Evolutionary conservation across 2,888 invertebrate genomes (phyloP).

Genomic region (Hoplodrina ambigua): DNA sequence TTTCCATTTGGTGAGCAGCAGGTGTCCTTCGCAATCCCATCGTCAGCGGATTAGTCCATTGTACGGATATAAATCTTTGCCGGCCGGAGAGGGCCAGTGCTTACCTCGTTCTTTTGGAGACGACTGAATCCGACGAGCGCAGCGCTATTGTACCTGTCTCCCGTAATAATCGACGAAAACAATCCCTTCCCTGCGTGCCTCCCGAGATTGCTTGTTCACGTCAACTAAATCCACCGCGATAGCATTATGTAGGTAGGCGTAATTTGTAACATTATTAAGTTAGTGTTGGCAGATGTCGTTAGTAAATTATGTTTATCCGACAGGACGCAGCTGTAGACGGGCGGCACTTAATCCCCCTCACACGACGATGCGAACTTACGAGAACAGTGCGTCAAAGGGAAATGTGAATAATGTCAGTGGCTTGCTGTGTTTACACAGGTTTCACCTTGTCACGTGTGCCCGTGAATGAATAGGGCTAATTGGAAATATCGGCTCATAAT

Average conservation of each 20-base stretch:
- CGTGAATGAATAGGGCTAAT: slow-evolving; percentile 58
- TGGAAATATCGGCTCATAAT: slow-evolving; percentile 49
- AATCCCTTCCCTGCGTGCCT: slow-evolving; percentile 57
- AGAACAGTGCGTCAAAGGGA: slow-evolving; percentile 76
- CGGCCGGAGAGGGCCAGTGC: slow-evolving; percentile 71
- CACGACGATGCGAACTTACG: slow-evolving; percentile 73
- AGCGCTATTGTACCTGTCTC: slow-evolving; percentile 64
- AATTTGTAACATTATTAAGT: slow-evolving; percentile 80
- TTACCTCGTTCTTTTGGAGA: slow-evolving; percentile 76
- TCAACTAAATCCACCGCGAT: slow-evolving; percentile 67
- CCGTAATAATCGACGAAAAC: slow-evolving; percentile 68
- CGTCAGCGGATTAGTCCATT: slow-evolving; percentile 85
- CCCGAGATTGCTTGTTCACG: slow-evolving; percentile 69
- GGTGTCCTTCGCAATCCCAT: slow-evolving; percentile 85
- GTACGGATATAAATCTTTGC: slow-evolving; percentile 83
- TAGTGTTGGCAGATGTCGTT: slow-evolving; percentile 83
- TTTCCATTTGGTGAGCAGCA: slow-evolving; percentile 83
- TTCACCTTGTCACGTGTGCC: slow-evolving; percentile 62
- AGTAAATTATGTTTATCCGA: slow-evolving; percentile 86
- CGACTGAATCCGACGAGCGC: slow-evolving; percentile 54
- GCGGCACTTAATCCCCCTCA: slow-evolving; percentile 81
- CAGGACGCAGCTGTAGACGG: slow-evolving; percentile 82
- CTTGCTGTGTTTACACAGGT: slow-evolving; percentile 68
- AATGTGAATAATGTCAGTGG: slow-evolving; percentile 81
- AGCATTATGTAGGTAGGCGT: slow-evolving; percentile 71